Base-by-base conservation (phyloP, 1,140 invertebrate genomes). In the Drosophila tsacasi region DNA sequence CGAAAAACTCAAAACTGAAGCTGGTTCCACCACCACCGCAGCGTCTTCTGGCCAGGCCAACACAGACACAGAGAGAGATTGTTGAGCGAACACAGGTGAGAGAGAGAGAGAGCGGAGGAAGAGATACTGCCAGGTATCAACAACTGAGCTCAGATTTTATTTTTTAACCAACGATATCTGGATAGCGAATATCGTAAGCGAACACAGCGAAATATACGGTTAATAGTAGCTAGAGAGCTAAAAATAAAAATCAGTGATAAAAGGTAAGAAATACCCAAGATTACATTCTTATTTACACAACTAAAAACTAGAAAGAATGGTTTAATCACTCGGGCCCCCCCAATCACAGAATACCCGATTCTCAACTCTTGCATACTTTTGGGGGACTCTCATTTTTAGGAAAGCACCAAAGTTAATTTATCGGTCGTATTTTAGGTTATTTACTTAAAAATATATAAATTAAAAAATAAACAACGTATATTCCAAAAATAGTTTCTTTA, bases 1-100 rank as follows among this genome's bases (percentile, higher is more conserved):
- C 19, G 40, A 54, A 71, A 75, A 44, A 10, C 42, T 21, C 42
- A 19, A 27, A 65, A 65, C 62, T 84, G 84, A 89, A 83, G 84
- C 83, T 89, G 83, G 72, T 61, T 46, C 19, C 40, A 23, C 7
- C 13, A 13, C 19, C n/a, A 17, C 47, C 3, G 17, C 9, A 17
- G 49, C 25, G 57, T 65, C 63, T 65, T 49, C 63, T 58, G 50
- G 57, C 44, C 60, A 30, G 30, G 39, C 49, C 42, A 58, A 73
- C 19, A 55, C 27, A 52, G 47, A 2, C 9, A 25, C 7, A 30
- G 40, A 76, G 81, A 49, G 57, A 21, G 65, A 8, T 15, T 42
- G 27, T 27, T 35, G 61, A 46, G 50, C 49, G 13, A 42, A 62
- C 62, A 84, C 61, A 52, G 76, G 21, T 52, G 66, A 55, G 73